Conservation (phyloP, 2,113 vertebrate genomes). For the Diphyllodes magnificus region DNA sequence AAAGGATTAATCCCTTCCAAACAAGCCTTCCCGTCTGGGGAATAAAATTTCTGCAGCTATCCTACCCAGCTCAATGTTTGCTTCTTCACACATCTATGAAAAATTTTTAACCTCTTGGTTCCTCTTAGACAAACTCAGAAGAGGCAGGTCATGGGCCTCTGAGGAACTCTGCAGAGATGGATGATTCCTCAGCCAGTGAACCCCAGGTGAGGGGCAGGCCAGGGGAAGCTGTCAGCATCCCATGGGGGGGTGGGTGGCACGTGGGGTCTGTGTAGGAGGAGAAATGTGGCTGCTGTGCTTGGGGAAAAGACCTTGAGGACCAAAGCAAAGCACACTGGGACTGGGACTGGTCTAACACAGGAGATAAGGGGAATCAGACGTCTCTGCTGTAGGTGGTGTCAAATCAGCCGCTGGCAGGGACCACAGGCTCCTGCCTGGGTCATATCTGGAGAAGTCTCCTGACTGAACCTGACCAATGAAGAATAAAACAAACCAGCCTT, state of each 20-base stretch:
- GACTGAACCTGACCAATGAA: not conserved
- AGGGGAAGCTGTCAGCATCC: not conserved
- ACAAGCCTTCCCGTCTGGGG: not conserved
- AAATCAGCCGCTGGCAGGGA: not conserved
- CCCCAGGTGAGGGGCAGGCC: no score
- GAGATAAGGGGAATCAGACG: not conserved
- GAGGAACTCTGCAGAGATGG: not conserved
- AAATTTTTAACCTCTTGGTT: not conserved
- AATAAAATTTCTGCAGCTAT: not conserved
- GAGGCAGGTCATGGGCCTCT: not conserved
- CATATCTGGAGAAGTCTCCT: not conserved
- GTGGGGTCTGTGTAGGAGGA: not conserved
- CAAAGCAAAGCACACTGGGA: not conserved
- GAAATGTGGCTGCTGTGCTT: not conserved
- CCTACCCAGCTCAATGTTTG: not conserved
- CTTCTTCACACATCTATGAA: not conserved
- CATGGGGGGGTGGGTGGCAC: not conserved
- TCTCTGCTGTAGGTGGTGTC: not conserved
- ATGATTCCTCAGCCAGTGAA: not conserved
- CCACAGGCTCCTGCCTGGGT: not conserved
- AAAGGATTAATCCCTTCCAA: not conserved
- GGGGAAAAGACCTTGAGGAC: not conserved
- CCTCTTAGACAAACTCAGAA: not conserved
- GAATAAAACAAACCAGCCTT: not conserved
- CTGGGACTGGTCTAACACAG: accelerated